Base-by-base conservation (phyloP, 2,113 vertebrate genomes). In the Verasper variegatus region DNA sequence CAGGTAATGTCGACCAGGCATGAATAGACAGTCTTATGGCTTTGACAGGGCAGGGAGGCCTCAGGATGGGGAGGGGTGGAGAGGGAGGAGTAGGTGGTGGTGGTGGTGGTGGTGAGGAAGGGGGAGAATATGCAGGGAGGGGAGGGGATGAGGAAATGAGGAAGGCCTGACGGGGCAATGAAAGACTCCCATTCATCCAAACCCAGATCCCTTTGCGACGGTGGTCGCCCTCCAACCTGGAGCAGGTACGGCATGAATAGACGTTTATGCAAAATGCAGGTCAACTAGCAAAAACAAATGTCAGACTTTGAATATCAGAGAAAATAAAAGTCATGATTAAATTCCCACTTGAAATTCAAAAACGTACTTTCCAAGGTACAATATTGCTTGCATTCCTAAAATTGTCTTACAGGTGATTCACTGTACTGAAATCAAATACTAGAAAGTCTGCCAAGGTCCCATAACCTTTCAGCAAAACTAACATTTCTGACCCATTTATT, bases 151-250 rank as follows among this genome's bases (percentile, higher is more conserved):
- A 81, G 86, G 79, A 87, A 88, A 72, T 75, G 83, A 84, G 84
- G 82, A 80, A 86, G 81, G 86, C 74, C 71, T 83, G 70, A 81
- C 24, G 57, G 76, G 54, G 80, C 72, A 71, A 89, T 93, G 92
- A 94, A 94, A 93, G 92, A 74, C 86, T 76, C 73, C 86, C 88
- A 93, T 95, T 95, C 93, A 95, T 93, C 42, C 62, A 52, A 20
- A 75, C 69, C 40, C 82, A 85, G 80, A 82, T 89, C 87, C 77
- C 81, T 76, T 45, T 52, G 76, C 77, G 5, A 60, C 42, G 74
- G 85, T 78, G 86, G 86, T 86, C 71, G 3, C 86, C 75, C 75
- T 86, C 85, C 71, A 85, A 88, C 87, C 74, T 77, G 54, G 24
- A 57, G 65, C 86, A 91, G 89, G 91, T 92, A 92, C 40, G 61